phyloP scores from a whole-genome alignment of 92 coral and sea anemone genomes.

The Actinernus sp. region DNA sequence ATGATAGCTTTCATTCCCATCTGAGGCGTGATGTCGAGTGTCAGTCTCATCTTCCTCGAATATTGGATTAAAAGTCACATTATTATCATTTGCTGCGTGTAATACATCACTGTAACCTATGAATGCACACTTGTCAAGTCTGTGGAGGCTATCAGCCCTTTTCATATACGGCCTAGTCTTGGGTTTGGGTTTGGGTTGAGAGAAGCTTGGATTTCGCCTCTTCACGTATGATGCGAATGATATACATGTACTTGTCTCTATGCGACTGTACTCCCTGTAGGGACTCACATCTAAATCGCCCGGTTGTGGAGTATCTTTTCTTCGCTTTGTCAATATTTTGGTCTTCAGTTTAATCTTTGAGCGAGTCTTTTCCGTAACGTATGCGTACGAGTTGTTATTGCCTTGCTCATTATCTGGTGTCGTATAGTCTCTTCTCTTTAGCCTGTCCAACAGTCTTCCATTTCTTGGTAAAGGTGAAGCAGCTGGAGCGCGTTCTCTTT shows the following conservation, averaged over 20 bases:
- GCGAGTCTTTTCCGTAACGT: slow-evolving; percentile 10
- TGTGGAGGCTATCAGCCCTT: slow-evolving; percentile 53
- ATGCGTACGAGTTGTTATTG: not conserved
- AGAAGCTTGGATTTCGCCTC: slow-evolving; percentile 67
- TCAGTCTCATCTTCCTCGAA: slow-evolving; percentile 67
- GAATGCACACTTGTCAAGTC: slow-evolving; percentile 44
- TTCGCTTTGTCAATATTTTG: slow-evolving; percentile 36
- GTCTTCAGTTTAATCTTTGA: slow-evolving; percentile 38
- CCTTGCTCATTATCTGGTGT: slow-evolving; percentile 5
- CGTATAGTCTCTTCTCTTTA: slow-evolving; percentile 4
- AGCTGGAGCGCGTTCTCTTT: not conserved
- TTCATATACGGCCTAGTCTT: slow-evolving; percentile 1
- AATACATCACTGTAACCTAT: slow-evolving; percentile 17
- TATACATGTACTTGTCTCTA: slow-evolving; percentile 73
- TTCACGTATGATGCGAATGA: slow-evolving; percentile 84
- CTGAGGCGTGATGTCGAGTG: slow-evolving; percentile 10
- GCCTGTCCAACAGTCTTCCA: not conserved
- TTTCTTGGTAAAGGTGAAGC: not conserved
- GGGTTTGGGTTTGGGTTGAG: not conserved
- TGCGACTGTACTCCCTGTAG: not conserved
- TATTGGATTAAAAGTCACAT: slow-evolving; percentile 79
- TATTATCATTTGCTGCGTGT: slow-evolving; percentile 55
- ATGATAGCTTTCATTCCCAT: not conserved
- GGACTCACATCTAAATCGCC: not conserved
- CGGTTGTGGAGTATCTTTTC: not conserved